Conservation (phyloP, 2,888 invertebrate genomes). For the Gnatocerus cornutus region DNA sequence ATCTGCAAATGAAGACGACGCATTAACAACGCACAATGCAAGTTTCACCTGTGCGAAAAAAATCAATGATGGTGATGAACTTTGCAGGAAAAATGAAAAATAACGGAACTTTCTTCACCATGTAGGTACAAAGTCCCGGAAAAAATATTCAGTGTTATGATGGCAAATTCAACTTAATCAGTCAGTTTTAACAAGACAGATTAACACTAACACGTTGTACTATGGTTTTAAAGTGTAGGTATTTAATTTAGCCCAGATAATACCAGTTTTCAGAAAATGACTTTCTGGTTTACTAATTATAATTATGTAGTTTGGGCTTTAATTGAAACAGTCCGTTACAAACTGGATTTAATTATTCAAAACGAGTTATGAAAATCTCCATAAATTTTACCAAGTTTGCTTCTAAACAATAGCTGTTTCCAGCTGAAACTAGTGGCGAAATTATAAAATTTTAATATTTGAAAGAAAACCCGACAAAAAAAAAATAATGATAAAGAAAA, state of each 20-base stretch:
- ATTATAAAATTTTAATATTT: too few relatives aligned
- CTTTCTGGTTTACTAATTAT: not conserved
- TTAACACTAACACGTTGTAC: not conserved
- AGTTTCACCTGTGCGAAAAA: constrained; percentile 37
- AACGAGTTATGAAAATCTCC: too few relatives aligned
- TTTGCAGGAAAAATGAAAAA: constrained; percentile 1
- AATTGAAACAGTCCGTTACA: too few relatives aligned
- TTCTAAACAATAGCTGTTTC: too few relatives aligned
- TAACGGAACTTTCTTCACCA: constrained; percentile 2
- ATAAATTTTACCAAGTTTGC: too few relatives aligned
- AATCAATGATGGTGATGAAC: constrained; percentile 21
- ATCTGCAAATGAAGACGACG: constrained; percentile 19
- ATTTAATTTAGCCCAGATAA: not conserved
- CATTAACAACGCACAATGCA: not conserved
- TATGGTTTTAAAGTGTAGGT: too few relatives aligned
- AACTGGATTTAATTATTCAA: too few relatives aligned
- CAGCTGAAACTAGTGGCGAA: too few relatives aligned
- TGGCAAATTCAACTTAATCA: not conserved
- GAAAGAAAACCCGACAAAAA: too few relatives aligned
- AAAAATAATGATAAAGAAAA: too few relatives aligned
- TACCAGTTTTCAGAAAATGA: not conserved
- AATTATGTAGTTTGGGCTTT: not conserved
- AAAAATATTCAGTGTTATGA: not conserved
- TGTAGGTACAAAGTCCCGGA: not conserved
- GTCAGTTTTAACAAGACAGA: not conserved